Percentiles rank a stretch among this genome's conserved stretches.
Conservation (phyloP, 2,113 vertebrate genomes). For the Ploceus nigricollis region DNA sequence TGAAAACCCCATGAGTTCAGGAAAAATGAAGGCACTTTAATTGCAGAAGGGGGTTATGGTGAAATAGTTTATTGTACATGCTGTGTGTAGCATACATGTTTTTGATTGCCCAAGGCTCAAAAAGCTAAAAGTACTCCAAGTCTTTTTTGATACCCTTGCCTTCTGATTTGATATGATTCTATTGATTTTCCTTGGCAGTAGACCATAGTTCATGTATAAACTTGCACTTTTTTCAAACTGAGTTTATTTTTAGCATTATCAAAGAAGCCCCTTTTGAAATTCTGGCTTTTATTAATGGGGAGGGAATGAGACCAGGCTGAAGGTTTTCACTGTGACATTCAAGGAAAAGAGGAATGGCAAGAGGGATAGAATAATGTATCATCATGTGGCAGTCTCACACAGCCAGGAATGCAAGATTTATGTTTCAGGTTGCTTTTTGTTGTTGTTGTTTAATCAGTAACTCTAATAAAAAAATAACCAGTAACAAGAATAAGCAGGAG, state of each 20-base stretch:
- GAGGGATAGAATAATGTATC: not conserved
- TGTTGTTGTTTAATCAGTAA: not conserved
- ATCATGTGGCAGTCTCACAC: accelerated
- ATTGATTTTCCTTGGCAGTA: not conserved
- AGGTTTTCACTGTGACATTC: not conserved
- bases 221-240: not conserved
- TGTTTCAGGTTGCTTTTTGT: no score
- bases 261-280: not conserved
- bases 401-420: not conserved
- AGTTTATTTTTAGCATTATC: not conserved
- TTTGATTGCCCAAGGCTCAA: not conserved
- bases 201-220: not conserved
- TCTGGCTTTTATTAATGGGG: not conserved
- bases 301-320: not conserved
- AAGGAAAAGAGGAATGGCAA: not conserved
- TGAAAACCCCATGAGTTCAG: not conserved
- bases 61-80: not conserved
- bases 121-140: not conserved
- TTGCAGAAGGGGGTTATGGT: not conserved
- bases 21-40: not conserved
- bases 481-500: not conserved
- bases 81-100: not conserved
- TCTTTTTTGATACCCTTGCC: not conserved
- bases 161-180: not conserved
- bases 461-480: not conserved